These are phyloP conservation scores for Triops longicaudatus DNA, from an alignment of 1,140 invertebrate species.

Conservation along the genomic window DNA sequence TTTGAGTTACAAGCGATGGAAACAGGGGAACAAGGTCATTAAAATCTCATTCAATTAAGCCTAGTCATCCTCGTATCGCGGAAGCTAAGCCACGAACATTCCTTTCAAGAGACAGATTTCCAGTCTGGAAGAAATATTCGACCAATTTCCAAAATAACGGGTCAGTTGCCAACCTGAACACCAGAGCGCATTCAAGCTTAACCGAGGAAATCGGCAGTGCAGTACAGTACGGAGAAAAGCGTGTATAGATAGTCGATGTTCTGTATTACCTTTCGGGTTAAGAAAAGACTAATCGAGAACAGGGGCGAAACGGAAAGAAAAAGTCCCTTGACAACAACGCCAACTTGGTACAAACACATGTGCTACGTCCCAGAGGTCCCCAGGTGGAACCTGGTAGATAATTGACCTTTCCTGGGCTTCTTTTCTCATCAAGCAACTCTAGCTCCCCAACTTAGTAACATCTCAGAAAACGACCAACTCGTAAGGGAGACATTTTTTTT, in stretches of 20 bases:
- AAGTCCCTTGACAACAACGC: slow-evolving; percentile 2
- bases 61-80: neutral
- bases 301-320: neutral
- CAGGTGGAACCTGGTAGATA: slow-evolving; percentile 11
- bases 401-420: slow-evolving; percentile 14
- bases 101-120: neutral
- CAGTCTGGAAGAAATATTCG: neutral
- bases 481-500: neutral
- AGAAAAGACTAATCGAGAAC: neutral
- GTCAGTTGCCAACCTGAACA: too few species aligned
- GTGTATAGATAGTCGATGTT: neutral
- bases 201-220: neutral
- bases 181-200: neutral
- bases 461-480: neutral
- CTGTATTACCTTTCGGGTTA: too few species aligned
- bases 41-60: neutral
- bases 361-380: slow-evolving; percentile 9
- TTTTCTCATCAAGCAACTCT: neutral
- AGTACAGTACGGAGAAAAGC: neutral
- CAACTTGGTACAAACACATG: neutral
- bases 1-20: neutral
- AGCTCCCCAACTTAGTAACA: slow-evolving; percentile 8
- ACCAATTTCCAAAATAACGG: too few species aligned
- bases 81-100: too few species aligned
- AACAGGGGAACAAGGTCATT: neutral